Evolutionary conservation across 1,140 invertebrate genomes (phyloP), one percentile per base, ranked within the genome.

Genomic region (Hypothenemus hampei): DNA sequence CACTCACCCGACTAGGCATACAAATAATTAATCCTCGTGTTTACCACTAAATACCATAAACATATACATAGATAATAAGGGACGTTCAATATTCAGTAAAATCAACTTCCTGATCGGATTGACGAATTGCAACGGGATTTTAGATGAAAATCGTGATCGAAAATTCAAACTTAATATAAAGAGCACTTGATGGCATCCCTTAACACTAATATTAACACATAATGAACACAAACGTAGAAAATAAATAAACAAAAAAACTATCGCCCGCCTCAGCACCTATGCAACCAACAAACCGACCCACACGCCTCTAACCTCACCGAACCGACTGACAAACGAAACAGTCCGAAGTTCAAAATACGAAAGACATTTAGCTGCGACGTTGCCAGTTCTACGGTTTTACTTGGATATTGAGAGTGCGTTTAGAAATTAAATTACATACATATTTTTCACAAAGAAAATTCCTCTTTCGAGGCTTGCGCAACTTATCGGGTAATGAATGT

Each of bases 171-270:
- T 40, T 22, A 24, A 23, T 44, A 22, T 39, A 36, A 60, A 55
- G 53, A 57, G 52, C 58, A 60, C 53, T 60, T 57, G 31, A 39
- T 46, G 58, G 53, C 57, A 55, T 60, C 44, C 47, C 46, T 57
- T 15, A 57, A 60, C 53, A 57, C 59, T 55, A 58, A 39, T 11
- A n/a, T n/a, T n/a, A n/a, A n/a, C n/a, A 10, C 36, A 43, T 58
- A 55, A 20, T 44, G 55, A 55, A 61, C 58, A 62, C 62, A 52
- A 49, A 37, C 48, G 47, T 40, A 23, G 40, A 55, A 59, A 59
- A 50, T 53, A 61, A 64, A 62, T 50, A 64, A 64, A 64, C 60
- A 64, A 62, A 62, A 64, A 55, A 52, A 49, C 39, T 26, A 33
- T 51, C 45, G 39, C 56, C 35, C 44, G 45, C 52, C 39, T 47